These are phyloP conservation scores for Chloroclystis v-ata DNA, from an alignment of 2,888 invertebrate species.

Conservation along the genomic window DNA sequence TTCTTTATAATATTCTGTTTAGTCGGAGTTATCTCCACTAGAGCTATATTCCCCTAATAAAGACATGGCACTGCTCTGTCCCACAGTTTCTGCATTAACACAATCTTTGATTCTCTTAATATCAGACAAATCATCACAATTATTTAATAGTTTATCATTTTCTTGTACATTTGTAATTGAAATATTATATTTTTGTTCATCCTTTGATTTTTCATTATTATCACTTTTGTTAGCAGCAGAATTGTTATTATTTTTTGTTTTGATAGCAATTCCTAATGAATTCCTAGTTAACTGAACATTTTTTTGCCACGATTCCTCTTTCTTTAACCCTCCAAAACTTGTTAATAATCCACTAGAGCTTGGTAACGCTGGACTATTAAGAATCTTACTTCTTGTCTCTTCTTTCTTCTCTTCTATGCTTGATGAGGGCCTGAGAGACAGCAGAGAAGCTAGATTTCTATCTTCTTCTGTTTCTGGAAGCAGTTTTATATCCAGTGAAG, in stretches of 20 bases:
- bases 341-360: conserved; percentile 70
- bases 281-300: conserved; percentile 50
- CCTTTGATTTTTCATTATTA: not conserved
- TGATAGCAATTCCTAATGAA: conserved; percentile 61
- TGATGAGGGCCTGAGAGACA: conserved; percentile 81
- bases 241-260: conserved; percentile 19
- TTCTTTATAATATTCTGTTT: no score
- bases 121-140: not conserved
- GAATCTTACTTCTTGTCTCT: conserved; percentile 67
- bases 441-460: conserved; percentile 85
- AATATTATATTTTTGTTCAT: no score
- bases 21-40: conserved; percentile 15
- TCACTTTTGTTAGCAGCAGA: conserved; percentile 5
- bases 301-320: conserved; percentile 72
- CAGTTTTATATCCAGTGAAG: conserved; percentile 86
- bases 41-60: conserved; percentile 18
- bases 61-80: conserved; percentile 14
- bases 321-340: conserved; percentile 76
- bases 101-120: not conserved
- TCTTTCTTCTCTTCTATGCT: conserved; percentile 79
- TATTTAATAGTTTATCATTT: not conserved
- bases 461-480: conserved; percentile 90
- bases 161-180: not conserved
- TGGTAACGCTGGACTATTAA: conserved; percentile 77
- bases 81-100: not conserved